A percentile compares a stretch with the other conserved stretches of the same genome.
phyloP scores from a whole-genome alignment of 2,113 vertebrate genomes.

The Hippocampus abdominalis region DNA sequence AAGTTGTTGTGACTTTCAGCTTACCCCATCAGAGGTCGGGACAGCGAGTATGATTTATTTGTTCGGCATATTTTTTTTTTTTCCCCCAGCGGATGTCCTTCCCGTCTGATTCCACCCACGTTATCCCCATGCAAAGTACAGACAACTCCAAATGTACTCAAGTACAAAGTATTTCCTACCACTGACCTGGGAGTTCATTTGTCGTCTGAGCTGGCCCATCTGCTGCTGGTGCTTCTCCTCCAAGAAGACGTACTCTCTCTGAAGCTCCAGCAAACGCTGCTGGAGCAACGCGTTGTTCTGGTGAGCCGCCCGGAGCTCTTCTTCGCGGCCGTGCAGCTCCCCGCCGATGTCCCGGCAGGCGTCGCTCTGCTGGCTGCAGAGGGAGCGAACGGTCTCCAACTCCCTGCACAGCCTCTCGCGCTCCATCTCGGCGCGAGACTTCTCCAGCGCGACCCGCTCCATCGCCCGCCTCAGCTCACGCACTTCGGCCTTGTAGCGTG shows the following conservation, averaged over 20 bases:
- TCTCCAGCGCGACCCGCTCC: constrained; percentile 74
- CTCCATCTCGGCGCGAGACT: constrained; percentile 77
- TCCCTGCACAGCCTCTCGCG: constrained; percentile 73
- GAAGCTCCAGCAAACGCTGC: constrained; percentile 73
- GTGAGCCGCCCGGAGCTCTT: constrained; percentile 67
- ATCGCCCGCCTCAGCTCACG: constrained; percentile 72
- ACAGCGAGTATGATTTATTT: background rate
- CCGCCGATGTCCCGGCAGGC: constrained; percentile 68
- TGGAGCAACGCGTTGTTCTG: constrained; percentile 74
- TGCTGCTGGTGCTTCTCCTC: constrained; percentile 74
- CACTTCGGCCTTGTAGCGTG: constrained; percentile 65
- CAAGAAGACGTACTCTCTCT: constrained; percentile 70
- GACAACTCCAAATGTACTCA: background rate
- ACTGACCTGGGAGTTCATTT: constrained; percentile 49
- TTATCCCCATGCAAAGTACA: background rate
- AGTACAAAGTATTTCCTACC: background rate
- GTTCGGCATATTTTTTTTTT: no score
- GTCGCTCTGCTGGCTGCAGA: constrained; percentile 66
- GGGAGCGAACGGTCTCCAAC: constrained; percentile 63
- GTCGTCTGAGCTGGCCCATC: constrained; percentile 62
- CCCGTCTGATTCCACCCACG: no score
- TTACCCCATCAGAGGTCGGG: background rate
- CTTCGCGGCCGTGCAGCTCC: constrained; percentile 66
- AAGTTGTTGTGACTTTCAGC: background rate
- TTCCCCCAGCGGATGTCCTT: no score